phyloP scores from a whole-genome alignment of 2,888 invertebrate genomes.

The Lepidocyrtinus sp. region DNA sequence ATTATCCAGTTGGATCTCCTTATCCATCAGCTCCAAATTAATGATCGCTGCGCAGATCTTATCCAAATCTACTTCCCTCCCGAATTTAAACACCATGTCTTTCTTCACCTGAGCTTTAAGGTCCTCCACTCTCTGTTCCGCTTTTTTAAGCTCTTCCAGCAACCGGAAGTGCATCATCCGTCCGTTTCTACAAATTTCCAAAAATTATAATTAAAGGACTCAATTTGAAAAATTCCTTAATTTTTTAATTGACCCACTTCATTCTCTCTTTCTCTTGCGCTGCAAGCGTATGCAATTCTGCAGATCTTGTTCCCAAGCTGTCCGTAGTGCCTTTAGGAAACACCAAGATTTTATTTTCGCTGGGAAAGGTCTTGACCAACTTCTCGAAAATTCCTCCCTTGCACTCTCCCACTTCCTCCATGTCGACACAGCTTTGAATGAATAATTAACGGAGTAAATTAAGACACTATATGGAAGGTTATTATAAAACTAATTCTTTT shows the following conservation, averaged over 20 bases:
- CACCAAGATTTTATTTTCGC: conserved; percentile 60
- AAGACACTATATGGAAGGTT: neutral
- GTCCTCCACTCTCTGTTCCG: conserved; percentile 51
- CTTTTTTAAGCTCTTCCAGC: conserved; percentile 58
- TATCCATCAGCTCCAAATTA: conserved; percentile 65
- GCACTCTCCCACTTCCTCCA: conserved; percentile 60
- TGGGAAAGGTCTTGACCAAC: conserved; percentile 62
- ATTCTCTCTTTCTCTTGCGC: conserved; percentile 56
- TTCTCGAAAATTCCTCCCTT: conserved; percentile 55
- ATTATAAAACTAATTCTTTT: neutral
- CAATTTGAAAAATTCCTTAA: too few relatives aligned
- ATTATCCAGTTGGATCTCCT: conserved; percentile 61
- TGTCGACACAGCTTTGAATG: conserved; percentile 66
- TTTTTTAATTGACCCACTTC: conserved; percentile 57
- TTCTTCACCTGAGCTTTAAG: conserved; percentile 47
- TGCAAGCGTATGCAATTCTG: conserved; percentile 60
- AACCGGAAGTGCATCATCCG: conserved; percentile 63
- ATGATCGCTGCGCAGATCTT: conserved; percentile 65
- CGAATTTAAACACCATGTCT: conserved; percentile 67
- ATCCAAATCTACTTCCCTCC: conserved; percentile 66
- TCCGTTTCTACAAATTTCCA: conserved; percentile 54
- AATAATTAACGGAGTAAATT: conserved; percentile 20
- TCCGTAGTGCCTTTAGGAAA: conserved; percentile 65
- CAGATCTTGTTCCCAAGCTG: conserved; percentile 54
- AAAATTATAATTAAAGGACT: neutral